A percentile compares a stretch with the other conserved stretches of the same genome.
Evolutionary conservation across 2,888 invertebrate species (phyloP).

Genomic region (Germaria angustata): DNA sequence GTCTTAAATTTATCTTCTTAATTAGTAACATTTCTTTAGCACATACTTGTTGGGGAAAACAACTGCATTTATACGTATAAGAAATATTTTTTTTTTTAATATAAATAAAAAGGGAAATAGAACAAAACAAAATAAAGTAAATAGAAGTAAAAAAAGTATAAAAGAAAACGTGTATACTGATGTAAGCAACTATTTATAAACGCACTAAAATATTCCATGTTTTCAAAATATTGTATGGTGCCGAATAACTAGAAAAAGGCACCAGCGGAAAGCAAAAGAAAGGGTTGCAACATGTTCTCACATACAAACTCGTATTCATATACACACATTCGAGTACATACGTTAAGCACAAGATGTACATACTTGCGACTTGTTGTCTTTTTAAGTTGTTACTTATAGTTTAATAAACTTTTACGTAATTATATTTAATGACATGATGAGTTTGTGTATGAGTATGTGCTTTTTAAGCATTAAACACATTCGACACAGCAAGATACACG

Average conservation of each 20-base stretch:
- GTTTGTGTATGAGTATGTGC: slow-evolving; percentile 5
- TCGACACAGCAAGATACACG: no score
- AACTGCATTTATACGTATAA: slow-evolving; percentile 4
- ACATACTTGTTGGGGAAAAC: slow-evolving; percentile 38
- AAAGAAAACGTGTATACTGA: background rate
- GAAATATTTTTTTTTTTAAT: no score
- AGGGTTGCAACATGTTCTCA: background rate
- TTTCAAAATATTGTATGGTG: background rate
- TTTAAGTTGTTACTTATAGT: slow-evolving; percentile 37
- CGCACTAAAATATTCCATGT: background rate
- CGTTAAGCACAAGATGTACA: background rate
- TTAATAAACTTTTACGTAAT: slow-evolving; percentile 50
- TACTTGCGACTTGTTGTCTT: slow-evolving; percentile 44
- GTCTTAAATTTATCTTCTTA: slow-evolving; percentile 42
- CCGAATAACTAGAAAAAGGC: background rate
- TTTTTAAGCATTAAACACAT: no score
- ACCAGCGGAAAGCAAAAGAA: background rate
- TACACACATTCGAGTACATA: background rate
- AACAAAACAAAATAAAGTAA: background rate
- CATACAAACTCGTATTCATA: background rate
- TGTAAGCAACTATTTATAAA: background rate
- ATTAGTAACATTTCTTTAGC: slow-evolving; percentile 50
- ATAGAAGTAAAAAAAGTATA: no score
- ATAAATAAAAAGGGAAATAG: background rate
- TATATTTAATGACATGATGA: slow-evolving; percentile 50